Conservation (phyloP, 2,888 invertebrate genomes). For the Beris morrisii region DNA sequence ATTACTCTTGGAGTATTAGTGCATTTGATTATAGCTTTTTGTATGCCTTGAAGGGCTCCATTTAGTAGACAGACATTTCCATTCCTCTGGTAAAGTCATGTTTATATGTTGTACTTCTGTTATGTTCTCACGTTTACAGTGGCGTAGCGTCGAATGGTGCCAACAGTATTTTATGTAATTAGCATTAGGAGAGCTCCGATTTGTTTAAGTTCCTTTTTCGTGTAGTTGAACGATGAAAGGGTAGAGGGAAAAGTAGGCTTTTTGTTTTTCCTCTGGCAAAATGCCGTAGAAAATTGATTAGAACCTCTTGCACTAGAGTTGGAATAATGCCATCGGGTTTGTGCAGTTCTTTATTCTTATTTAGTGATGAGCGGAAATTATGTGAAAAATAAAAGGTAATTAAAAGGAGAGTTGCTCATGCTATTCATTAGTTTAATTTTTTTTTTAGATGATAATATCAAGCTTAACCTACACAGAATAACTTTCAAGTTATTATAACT, state of each 20-base stretch:
- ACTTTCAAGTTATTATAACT: no score
- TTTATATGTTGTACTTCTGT: constrained; percentile 12
- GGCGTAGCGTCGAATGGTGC: constrained; percentile 24
- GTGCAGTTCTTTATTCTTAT: no score
- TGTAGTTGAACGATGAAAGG: constrained; percentile 5
- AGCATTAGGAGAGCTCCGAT: constrained; percentile 34
- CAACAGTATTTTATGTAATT: constrained; percentile 37
- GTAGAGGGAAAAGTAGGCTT: constrained; percentile 10
- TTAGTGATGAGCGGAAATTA: no score
- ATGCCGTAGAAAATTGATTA: constrained; percentile 28
- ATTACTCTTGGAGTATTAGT: no score
- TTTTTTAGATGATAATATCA: no score
- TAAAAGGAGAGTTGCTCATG: no score
- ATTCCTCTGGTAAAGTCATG: constrained; percentile 16
- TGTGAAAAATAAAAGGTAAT: no score
- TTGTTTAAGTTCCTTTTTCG: constrained; percentile 35
- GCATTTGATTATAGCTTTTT: no score
- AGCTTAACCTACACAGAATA: no score
- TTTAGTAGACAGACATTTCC: constrained; percentile 26
- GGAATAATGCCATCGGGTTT: no score
- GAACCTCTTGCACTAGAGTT: background rate
- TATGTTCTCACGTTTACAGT: constrained; percentile 19
- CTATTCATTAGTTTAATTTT: no score
- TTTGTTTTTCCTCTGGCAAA: constrained; percentile 24
- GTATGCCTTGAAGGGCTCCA: no score